A percentile compares a stretch with the other conserved stretches of the same genome.
Conservation (phyloP, 1,140 invertebrate species). For the Aphelenchoides fujianensis region DNA sequence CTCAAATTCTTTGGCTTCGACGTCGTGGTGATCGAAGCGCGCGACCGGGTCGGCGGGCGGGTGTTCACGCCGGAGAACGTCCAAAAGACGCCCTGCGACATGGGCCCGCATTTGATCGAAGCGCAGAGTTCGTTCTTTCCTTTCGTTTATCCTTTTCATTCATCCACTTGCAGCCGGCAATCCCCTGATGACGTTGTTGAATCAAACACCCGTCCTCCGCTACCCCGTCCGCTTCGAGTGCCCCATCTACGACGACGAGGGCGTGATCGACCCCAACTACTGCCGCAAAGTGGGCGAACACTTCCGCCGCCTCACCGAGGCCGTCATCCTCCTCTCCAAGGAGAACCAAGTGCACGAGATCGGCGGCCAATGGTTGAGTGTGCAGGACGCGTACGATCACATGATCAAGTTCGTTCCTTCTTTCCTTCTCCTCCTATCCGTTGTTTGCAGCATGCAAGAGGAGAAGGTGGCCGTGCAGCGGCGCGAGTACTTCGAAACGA, state of each 20-base stretch:
- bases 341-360: conserved; percentile 72
- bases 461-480: not conserved
- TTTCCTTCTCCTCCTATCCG: not conserved
- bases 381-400: conserved; percentile 64
- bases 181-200: conserved; percentile 87
- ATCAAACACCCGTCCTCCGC: conserved; percentile 94
- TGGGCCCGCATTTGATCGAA: conserved; percentile 73
- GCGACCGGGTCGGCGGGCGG: conserved; percentile 88
- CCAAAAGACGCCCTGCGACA: conserved; percentile 86
- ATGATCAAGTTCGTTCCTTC: conserved; percentile 62
- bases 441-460: conserved; percentile 7
- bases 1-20: conserved; percentile 64
- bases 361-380: conserved; percentile 64
- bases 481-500: not conserved
- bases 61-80: conserved; percentile 78
- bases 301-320: conserved; percentile 3
- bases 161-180: conserved; percentile 76
- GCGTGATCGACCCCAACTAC: conserved; percentile 64
- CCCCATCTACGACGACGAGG: conserved; percentile 89
- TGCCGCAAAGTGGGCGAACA: not conserved
- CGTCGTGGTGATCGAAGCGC: conserved; percentile 81
- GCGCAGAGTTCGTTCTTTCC: conserved; percentile 64
- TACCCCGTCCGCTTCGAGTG: conserved; percentile 93
- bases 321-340: conserved; percentile 70
- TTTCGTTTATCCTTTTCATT: conserved; percentile 11